Percentiles rank a stretch among this genome's conserved stretches.
Conservation (phyloP, 1,140 invertebrate species). For the Cotesia typhae region DNA sequence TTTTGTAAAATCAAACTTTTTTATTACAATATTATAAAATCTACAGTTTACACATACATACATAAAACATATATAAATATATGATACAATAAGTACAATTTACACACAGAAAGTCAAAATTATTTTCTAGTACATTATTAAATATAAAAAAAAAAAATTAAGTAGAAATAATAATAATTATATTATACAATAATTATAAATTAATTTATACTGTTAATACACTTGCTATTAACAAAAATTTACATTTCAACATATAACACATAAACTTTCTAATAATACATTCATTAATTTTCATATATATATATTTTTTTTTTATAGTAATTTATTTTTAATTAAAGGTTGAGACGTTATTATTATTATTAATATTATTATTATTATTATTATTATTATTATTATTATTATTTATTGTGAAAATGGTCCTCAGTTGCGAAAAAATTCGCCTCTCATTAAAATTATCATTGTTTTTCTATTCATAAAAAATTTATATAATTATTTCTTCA, state of each 20-base stretch:
- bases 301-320: background rate
- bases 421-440: conserved; percentile 40
- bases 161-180: no score
- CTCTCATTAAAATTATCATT: conserved; percentile 24
- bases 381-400: no score
- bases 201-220: no score
- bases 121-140: background rate
- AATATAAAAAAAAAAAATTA: background rate
- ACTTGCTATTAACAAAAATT: no score
- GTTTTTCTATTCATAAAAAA: conserved; percentile 8
- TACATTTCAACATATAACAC: background rate
- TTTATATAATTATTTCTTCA: background rate
- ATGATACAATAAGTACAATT: conserved; percentile 11
- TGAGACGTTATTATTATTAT: conserved; percentile 5
- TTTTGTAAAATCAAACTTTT: conserved; percentile 51
- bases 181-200: no score
- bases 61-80: conserved; percentile 41
- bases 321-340: background rate
- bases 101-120: background rate
- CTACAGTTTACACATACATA: conserved; percentile 51
- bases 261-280: background rate
- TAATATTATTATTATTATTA: background rate
- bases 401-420: conserved; percentile 4
- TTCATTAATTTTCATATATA: background rate
- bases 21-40: conserved; percentile 65